Conservation (phyloP, 1,140 invertebrate species). For the Saccostrea glomerata region DNA sequence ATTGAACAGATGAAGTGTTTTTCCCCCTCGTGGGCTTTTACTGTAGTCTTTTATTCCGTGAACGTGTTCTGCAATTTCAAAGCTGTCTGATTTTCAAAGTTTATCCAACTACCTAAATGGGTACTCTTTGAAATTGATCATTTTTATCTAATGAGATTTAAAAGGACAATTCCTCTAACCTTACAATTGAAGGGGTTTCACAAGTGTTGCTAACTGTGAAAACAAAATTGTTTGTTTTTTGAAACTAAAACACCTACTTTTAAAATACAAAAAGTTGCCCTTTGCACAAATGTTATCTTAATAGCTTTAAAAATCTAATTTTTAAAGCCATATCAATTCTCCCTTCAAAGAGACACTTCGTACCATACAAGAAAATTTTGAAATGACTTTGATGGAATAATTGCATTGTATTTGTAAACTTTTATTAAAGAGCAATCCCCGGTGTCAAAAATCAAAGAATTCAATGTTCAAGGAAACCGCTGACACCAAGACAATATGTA, state of each 20-base stretch:
- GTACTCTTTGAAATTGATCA: conserved; percentile 26
- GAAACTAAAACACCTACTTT: conserved; percentile 36
- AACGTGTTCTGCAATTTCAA: neutral
- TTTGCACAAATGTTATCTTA: conserved; percentile 28
- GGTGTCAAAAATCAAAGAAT: conserved; percentile 31
- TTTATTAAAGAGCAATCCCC: conserved; percentile 28
- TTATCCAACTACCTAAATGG: conserved; percentile 22
- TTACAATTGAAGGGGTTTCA: conserved; percentile 7
- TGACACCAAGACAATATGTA: conserved; percentile 25
- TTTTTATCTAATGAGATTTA: conserved; percentile 37
- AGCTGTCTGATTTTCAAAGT: conserved; percentile 21
- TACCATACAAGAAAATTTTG: neutral
- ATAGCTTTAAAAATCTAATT: conserved; percentile 32
- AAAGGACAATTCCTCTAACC: conserved; percentile 30
- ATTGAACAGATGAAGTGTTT: neutral
- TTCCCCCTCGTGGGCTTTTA: neutral
- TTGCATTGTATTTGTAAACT: conserved; percentile 19
- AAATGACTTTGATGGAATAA: conserved; percentile 37
- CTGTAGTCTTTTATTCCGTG: neutral
- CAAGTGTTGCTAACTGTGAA: conserved; percentile 33
- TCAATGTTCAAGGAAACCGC: conserved; percentile 7
- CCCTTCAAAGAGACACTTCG: neutral
- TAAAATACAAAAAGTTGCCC: conserved; percentile 20
- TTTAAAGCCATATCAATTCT: conserved; percentile 14
- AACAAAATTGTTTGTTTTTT: conserved; percentile 38